Evolutionary conservation across 1,140 invertebrate genomes (phyloP).

Genomic region (Hyles euphorbiae): DNA sequence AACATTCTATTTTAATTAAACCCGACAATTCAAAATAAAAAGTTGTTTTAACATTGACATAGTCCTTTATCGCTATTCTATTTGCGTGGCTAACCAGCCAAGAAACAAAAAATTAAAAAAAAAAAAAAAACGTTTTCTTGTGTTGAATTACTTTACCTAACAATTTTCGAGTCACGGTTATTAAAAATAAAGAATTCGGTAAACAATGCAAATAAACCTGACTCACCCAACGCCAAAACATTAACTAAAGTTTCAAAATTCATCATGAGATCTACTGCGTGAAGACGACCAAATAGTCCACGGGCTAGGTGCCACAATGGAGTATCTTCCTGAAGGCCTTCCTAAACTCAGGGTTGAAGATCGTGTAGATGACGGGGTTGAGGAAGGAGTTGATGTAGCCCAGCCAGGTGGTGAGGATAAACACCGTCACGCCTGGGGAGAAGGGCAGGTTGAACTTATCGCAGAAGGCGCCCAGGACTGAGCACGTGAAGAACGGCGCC

Average conservation of each 20-base stretch:
- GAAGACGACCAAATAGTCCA: slow-evolving; percentile 70
- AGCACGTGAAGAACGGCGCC: slow-evolving; percentile 99
- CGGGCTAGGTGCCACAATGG: slow-evolving; percentile 77
- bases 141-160: no score
- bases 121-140: no score
- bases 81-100: no score
- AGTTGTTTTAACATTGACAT: no score
- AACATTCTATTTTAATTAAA: no score
- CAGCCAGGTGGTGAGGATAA: slow-evolving; percentile 97
- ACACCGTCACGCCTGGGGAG: slow-evolving; percentile 90
- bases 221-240: no score
- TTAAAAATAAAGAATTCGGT: no score
- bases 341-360: slow-evolving; percentile 99
- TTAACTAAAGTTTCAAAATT: neutral
- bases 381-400: slow-evolving; percentile 99
- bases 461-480: slow-evolving; percentile 96
- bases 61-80: no score
- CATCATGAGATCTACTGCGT: slow-evolving; percentile 44
- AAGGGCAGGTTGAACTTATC: slow-evolving; percentile 88
- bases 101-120: no score
- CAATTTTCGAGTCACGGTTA: no score
- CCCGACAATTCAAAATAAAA: no score
- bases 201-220: no score
- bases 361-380: slow-evolving; percentile 99
- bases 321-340: slow-evolving; percentile 99